Evolutionary conservation across 2,113 vertebrate genomes (phyloP).

Genomic region (Myotis yumanensis): DNA sequence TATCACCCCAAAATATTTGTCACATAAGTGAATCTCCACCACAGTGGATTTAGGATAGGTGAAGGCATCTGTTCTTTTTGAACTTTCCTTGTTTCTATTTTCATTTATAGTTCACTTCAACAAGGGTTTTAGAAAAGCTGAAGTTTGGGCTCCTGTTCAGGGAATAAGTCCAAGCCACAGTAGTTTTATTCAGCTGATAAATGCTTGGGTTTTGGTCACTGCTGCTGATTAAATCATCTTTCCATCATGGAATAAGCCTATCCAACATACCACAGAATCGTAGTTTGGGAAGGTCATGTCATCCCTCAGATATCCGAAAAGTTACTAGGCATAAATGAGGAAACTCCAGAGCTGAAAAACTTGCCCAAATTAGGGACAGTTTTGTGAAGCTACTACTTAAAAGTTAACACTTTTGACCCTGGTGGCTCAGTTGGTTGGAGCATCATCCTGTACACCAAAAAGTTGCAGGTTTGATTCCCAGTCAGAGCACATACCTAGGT

Average conservation of each 20-base stretch:
- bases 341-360: not conserved
- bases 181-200: constrained; percentile 24
- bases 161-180: not conserved
- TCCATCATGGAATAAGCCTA: not conserved
- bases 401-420: not conserved
- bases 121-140: constrained; percentile 5
- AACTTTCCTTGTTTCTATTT: constrained; percentile 11
- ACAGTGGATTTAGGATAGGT: not conserved
- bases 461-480: not conserved
- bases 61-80: not conserved
- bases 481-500: not conserved
- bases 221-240: constrained; percentile 17
- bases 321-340: not conserved
- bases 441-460: not conserved
- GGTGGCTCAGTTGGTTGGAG: not conserved
- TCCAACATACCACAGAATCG: not conserved
- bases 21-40: not conserved
- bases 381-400: constrained; percentile 8
- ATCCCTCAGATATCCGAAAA: not conserved
- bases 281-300: not conserved
- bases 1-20: not conserved
- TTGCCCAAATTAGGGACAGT: not conserved
- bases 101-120: constrained; percentile 42
- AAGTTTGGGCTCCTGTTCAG: not conserved
- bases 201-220: constrained; percentile 29